Evolutionary conservation across 2,113 vertebrate species (phyloP), one percentile per base, ranked within the genome.

Genomic region (Saccopteryx leptura): DNA sequence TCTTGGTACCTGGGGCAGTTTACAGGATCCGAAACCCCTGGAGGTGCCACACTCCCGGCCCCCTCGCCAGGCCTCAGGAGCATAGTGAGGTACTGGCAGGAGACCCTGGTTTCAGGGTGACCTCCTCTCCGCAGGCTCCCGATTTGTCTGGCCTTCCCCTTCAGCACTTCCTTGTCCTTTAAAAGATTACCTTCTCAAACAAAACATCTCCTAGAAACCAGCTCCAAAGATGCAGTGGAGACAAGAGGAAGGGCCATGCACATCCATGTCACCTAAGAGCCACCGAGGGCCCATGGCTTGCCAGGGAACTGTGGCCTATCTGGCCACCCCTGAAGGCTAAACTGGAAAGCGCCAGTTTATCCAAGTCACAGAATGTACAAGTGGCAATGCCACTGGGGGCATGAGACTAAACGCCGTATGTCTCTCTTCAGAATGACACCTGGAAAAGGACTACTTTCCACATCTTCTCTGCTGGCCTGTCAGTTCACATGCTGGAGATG

Each of bases 101-200:
- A 48, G 17, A 23, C 90, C 71, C n/a, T 15, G 74, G 23, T 10
- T 60, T 71, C 28, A n/a, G 66, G 86, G 84, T 39, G 50, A 96
- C 33, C 28, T 54, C 90, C 90, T 93, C 88, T 82, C 85, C 61
- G 31, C 2, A 26, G 71, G 83, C 72, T 84, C 3, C 74, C 19
- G n/a, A 84, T 78, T 39, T 87, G 75, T 85, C 19, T 66, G 81
- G 71, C 33, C 63, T 90, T 69, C 58, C 88, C 46, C 86, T 96
- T 52, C 31, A 86, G 0, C 61, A 90, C 66, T 93, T 80, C 60
- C 21, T 83, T 71, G 86, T 93, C 28, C 86, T 96, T 87, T 88
- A 39, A 68, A 50, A 68, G 19, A 85, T 58, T 0, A 0, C 28
- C 31, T 93, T 71, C 28, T 72, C 66, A 72, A 82, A 69, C 4